Evolutionary conservation across 2,888 invertebrate species (phyloP), one percentile per base, ranked within the genome.

Genomic region (Rhodophaea formosa): DNA sequence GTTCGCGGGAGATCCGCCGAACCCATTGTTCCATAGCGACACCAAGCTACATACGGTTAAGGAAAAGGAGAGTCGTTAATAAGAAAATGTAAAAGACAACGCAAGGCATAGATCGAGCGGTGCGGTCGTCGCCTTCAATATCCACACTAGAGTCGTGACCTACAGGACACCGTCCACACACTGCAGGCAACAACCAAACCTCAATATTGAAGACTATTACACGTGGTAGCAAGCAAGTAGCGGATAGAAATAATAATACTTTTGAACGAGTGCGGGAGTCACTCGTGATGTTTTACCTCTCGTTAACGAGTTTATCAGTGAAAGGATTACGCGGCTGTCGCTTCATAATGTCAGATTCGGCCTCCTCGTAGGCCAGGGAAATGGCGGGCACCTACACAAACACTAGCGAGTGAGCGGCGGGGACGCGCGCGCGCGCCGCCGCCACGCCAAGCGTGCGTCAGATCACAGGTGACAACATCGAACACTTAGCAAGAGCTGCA

Each of bases 321-420:
- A 96, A 95, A 93, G 98, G 97, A 93, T 98, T 96, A 95, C 98
- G 96, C 92, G 98, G 98, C 93, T 96, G 96, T 92, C 98, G 96
- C 95, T 98, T 98, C 98, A 98, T 98, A 92, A 98, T 98, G 95
- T 98, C 98, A 92, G 97, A 97, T 94, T 98, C 98, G 91, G 98
- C 97, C 93, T 96, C 96, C 94, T 98, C 98, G 94, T 98, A 98
- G 92, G 98, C 98, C 94, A 98, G 95, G 92, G 98, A 98, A 93
- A 98, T 98, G 93, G 98, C 98, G 92, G 98, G 98, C 93, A 97
- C 96, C 97, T 97, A 93, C 87, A 88, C 90, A 91, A 86, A 92
- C 82, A 91, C 89, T 89, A 92, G 89, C 88, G 77, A 83, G 86
- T 88, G 90, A 89, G 86, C 86, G 80, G 68, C 65, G 69, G 68